Conservation (phyloP, 2,888 invertebrate genomes). For the Standfussiana lucernea region DNA sequence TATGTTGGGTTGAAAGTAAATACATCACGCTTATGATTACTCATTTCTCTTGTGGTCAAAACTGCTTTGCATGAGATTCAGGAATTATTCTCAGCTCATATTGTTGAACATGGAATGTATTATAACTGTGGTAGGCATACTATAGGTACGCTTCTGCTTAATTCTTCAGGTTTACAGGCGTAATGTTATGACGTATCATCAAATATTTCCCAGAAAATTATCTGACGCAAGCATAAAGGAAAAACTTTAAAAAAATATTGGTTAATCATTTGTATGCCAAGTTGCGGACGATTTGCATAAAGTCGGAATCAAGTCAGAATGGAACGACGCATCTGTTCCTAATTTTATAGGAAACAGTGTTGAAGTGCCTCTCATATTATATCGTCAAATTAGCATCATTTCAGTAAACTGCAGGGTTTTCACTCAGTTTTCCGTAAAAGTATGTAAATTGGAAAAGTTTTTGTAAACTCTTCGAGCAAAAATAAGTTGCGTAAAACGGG, state of each 20-base stretch:
- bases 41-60: background rate
- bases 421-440: conserved; percentile 32
- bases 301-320: conserved; percentile 29
- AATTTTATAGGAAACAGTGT: conserved; percentile 44
- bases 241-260: conserved; percentile 30
- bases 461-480: conserved; percentile 1
- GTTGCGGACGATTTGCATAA: conserved; percentile 56
- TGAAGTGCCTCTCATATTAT: conserved; percentile 24
- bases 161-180: background rate
- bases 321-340: conserved; percentile 42
- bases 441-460: conserved; percentile 32
- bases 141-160: background rate
- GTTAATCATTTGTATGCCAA: conserved; percentile 57
- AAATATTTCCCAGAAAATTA: conserved; percentile 18
- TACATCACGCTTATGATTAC: no score
- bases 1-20: no score
- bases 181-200: background rate
- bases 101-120: background rate
- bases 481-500: conserved; percentile 1
- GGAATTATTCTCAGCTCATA: background rate
- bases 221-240: background rate
- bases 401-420: conserved; percentile 36
- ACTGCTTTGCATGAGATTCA: background rate
- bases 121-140: background rate
- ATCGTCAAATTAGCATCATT: conserved; percentile 40